Conservation (phyloP, 2,797 vertebrate species). For the Loriculus beryllinus region DNA sequence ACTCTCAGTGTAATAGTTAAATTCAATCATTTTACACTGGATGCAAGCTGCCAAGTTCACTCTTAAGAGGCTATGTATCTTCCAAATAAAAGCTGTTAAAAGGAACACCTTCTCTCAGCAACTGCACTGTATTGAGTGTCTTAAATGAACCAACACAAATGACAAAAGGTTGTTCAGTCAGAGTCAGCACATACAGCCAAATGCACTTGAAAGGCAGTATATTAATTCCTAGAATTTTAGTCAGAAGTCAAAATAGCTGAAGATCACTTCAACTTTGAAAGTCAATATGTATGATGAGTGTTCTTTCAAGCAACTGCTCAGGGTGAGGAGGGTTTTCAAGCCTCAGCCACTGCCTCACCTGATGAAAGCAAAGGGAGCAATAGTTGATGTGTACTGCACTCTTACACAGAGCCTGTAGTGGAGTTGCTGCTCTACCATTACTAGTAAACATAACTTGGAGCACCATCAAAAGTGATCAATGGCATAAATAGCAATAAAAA, state of each 20-base stretch:
- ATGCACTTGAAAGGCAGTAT: constrained; percentile 18
- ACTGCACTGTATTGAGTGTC: constrained; percentile 40
- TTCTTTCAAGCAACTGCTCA: constrained; percentile 21
- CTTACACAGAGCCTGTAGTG: not conserved
- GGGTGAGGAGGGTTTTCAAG: not conserved
- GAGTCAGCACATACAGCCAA: not conserved
- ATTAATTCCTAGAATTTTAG: constrained; percentile 55
- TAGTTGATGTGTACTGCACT: not conserved
- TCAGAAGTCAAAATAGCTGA: constrained; percentile 54
- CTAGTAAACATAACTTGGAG: not conserved
- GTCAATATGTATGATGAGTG: not conserved
- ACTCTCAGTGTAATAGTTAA: constrained; percentile 49
- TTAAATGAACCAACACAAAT: constrained; percentile 51
- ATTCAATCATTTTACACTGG: constrained; percentile 59
- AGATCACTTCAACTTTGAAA: constrained; percentile 29
- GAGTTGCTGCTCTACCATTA: not conserved
- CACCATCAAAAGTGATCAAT: not conserved
- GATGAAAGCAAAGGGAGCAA: constrained; percentile 25
- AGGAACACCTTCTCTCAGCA: constrained; percentile 47
- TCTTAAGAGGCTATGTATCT: constrained; percentile 18
- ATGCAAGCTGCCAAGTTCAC: constrained; percentile 53
- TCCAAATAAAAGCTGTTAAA: constrained; percentile 49
- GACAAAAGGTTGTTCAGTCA: constrained; percentile 40
- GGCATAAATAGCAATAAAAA: no score
- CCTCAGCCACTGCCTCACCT: not conserved